phyloP scores from a whole-genome alignment of 2,888 invertebrate species.

The Anoplius nigerrimus region DNA sequence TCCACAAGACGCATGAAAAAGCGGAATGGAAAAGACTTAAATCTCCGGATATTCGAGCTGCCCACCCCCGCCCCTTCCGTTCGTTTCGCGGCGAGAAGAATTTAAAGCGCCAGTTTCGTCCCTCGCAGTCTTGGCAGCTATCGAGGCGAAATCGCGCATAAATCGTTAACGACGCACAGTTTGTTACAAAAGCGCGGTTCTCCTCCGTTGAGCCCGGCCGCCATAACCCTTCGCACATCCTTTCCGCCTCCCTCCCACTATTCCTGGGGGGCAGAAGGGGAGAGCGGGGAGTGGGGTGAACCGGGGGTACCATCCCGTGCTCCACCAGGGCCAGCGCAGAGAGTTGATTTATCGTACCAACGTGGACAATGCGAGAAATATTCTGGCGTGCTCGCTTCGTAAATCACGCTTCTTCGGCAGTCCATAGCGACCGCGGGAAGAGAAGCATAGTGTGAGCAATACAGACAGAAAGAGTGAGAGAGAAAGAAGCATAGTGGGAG shows the following conservation, averaged over 20 bases:
- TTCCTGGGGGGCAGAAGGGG: too few relatives aligned
- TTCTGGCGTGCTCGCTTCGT: conserved; percentile 66
- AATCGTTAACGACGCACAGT: conserved; percentile 68
- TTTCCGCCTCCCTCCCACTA: too few relatives aligned
- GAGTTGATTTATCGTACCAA: conserved; percentile 68
- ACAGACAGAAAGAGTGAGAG: background rate
- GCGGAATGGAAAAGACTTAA: too few relatives aligned
- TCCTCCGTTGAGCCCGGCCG: conserved; percentile 19
- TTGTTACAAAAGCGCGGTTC: conserved; percentile 58
- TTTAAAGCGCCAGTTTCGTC: too few relatives aligned
- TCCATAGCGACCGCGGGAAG: conserved; percentile 40
- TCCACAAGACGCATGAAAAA: too few relatives aligned
- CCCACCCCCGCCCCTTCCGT: too few relatives aligned
- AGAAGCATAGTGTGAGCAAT: too few relatives aligned
- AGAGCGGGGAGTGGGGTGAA: too few relatives aligned
- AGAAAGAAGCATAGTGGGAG: too few relatives aligned
- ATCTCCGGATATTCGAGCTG: too few relatives aligned
- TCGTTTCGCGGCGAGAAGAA: too few relatives aligned
- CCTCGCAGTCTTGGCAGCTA: conserved; percentile 7
- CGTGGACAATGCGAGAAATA: conserved; percentile 72
- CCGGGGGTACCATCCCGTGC: conserved; percentile 25
- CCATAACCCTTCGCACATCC: conserved; percentile 2
- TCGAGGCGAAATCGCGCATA: conserved; percentile 61
- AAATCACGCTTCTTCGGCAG: conserved; percentile 67
- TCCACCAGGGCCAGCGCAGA: conserved; percentile 27